A percentile compares a stretch with the other conserved stretches of the same genome.
Conservation (phyloP, 2,888 invertebrate genomes). For the Polydrusus cervinus region DNA sequence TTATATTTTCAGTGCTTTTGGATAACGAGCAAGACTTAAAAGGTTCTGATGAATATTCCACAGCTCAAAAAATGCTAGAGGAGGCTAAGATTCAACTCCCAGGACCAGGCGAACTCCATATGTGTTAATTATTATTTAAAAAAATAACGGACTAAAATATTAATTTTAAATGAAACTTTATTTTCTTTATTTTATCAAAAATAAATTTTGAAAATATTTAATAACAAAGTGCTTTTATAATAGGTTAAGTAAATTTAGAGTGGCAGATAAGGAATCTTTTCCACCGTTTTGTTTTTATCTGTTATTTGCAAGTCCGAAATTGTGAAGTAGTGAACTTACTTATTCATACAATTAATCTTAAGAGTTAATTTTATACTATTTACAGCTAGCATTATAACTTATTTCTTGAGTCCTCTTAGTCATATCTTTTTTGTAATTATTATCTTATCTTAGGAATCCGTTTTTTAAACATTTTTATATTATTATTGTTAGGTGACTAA, state of each 20-base stretch:
- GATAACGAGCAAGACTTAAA: constrained; percentile 86
- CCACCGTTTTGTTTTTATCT: too few species aligned
- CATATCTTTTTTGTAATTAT: constrained; percentile 2
- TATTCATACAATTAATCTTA: too few species aligned
- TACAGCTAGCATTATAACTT: background rate
- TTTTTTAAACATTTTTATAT: background rate
- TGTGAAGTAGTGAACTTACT: too few species aligned
- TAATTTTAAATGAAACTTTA: constrained; percentile 10
- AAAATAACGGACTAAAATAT: background rate
- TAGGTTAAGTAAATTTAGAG: constrained; percentile 5
- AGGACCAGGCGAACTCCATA: constrained; percentile 62
- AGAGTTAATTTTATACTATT: background rate
- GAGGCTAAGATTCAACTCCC: constrained; percentile 79
- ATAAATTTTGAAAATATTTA: constrained; percentile 1
- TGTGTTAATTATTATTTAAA: constrained; percentile 57
- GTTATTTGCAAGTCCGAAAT: too few species aligned
- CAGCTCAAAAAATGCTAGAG: constrained; percentile 80
- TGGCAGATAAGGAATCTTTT: background rate
- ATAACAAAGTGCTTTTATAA: constrained; percentile 8
- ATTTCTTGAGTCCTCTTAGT: background rate
- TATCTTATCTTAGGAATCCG: background rate
- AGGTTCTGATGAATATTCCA: constrained; percentile 80
- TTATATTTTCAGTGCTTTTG: constrained; percentile 72
- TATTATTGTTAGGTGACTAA: constrained; percentile 1
- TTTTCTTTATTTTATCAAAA: background rate